Evolutionary conservation across 1,140 invertebrate species (phyloP), one percentile per base, ranked within the genome.

Genomic region (Drosophila equinoxialis): DNA sequence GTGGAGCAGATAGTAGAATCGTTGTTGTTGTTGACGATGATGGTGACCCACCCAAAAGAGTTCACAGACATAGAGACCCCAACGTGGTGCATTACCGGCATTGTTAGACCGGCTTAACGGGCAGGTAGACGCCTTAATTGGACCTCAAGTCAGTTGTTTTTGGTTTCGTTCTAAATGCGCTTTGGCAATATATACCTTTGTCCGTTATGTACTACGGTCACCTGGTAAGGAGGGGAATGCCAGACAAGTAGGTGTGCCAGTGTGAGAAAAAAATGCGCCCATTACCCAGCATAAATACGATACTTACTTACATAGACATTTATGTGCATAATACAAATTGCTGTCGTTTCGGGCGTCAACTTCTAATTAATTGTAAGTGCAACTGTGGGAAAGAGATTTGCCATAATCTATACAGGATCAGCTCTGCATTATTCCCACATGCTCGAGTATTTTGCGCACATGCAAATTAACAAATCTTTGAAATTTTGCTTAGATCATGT

Each of bases 21-120:
- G 37, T 65, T 35, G 35, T 10, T 35, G 7, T 37, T 37, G 35
- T 37, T 8, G 33, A 0, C 48, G 37, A 3, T 71, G 62, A 30
- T 48, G 76, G 76, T 86, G 82, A 86, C 82, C 82, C 76, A 74
- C 76, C 82, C 78, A 80, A 75, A 64, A 75, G 76, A 75, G 82
- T 84, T 86, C 82, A 81, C 75, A 60, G 45, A 51, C 45, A 51
- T 10, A 11, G 45, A 20, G 17, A 39, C 20, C 45, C 7, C 58
- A 58, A 42, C 57, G 81, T 81, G 81, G 81, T 81, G 81, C 73
- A 85, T 74, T 85, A 72, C 30, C 30, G 30, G 30, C 30, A 30
- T 42, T 48, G 45, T 48, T 48, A 33, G 62, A 14, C 77, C 63
- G 65, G 69, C 66, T 84, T 81, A 80, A 80, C 77, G 81, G 81